phyloP scores from a whole-genome alignment of 1,140 invertebrate genomes.

The Dendrolimus punctatus region DNA sequence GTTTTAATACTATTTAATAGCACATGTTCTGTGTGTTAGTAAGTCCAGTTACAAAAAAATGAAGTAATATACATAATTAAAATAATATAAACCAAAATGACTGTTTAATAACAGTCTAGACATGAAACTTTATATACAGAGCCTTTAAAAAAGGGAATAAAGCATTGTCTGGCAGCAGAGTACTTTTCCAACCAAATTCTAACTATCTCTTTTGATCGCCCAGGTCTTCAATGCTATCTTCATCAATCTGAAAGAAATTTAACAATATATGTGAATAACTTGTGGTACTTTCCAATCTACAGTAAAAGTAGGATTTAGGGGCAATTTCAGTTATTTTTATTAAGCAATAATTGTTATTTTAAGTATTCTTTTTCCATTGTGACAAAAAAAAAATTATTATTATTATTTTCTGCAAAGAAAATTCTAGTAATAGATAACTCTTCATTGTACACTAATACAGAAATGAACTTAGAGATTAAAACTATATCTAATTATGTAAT shows the following conservation, averaged over 20 bases:
- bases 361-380: not conserved
- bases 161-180: constrained; percentile 9
- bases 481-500: no score
- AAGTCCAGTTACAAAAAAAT: constrained; percentile 1
- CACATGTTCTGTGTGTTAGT: not conserved
- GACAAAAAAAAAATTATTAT: not conserved
- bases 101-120: not conserved
- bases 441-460: no score
- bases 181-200: constrained; percentile 8
- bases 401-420: not conserved
- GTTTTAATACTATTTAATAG: not conserved
- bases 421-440: not conserved
- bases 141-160: constrained; percentile 10
- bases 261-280: constrained; percentile 8
- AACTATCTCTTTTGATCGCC: constrained; percentile 80
- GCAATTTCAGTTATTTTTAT: not conserved
- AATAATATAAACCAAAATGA: not conserved
- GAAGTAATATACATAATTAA: not conserved
- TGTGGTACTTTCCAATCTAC: not conserved
- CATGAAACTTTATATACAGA: not conserved
- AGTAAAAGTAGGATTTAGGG: not conserved
- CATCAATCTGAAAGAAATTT: constrained; percentile 74
- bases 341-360: not conserved
- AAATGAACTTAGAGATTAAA: no score
- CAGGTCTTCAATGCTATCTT: constrained; percentile 80